Base-by-base conservation (phyloP, 2,888 invertebrate genomes). In the Dolomedes plantarius region DNA sequence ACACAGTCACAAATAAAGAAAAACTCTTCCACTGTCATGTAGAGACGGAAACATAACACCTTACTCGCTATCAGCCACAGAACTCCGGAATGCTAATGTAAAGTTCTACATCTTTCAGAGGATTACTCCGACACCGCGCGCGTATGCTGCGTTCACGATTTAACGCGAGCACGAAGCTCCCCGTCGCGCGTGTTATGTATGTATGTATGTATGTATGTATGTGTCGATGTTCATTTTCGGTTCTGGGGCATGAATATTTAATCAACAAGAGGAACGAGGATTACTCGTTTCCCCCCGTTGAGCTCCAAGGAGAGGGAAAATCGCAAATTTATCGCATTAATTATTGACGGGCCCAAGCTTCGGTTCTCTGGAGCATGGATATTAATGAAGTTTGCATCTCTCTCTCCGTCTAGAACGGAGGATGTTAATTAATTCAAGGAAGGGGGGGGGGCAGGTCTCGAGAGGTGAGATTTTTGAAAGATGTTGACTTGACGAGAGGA, bases 241-340 rank as follows among this genome's bases (percentile, higher is more conserved):
- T 32, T 16, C 9, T 67, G 9, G 67, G 71, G 29, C 76, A 73
- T 77, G 73, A 67, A 77, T 77, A 77, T 83, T 77, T 83, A 83
- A 83, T 64, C 77, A 83, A 73, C 71, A 64, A 32, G 29, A 32
- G 13, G 9, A 67, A n/a, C 29, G 65, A 19, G 65, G 76, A 83
- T 83, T 77, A 83, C 72, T 65, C 64, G 62, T 23, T n/a, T n/a
- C n/a, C 19, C 19, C 67, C 56, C 32, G 9, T 67, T 67, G 28
- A 11, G 13, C 46, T 36, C 46, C 46, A 16, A 67, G 46, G 28
- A 56, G 27, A 39, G 69, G 31, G 32, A 32, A 29, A 65, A 62
- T 72, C 62, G 83, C 65, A 68, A 83, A 77, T 83, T 83, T 67
- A 83, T 77, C 72, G 64, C 68, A 77, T 83, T 83, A 83, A 83